These are phyloP conservation scores for Marronus borbonicus DNA, from an alignment of 2,888 invertebrate species.

Conservation along the genomic window DNA sequence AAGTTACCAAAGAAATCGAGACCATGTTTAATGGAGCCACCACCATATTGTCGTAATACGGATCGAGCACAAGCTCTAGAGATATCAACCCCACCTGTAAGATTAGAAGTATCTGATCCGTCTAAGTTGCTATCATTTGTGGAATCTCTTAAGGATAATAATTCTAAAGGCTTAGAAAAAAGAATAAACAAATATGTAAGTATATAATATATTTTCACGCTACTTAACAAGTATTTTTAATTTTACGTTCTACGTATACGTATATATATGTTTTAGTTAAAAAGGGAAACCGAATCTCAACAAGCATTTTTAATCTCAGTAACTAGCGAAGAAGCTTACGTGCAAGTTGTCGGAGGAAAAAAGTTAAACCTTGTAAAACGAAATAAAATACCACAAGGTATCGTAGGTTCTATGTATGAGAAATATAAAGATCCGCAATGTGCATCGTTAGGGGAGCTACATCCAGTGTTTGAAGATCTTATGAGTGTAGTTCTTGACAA, in stretches of 20 bases:
- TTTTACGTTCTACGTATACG: too few relatives aligned
- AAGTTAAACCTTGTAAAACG: slow-evolving; percentile 72
- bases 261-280: too few relatives aligned
- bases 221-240: too few relatives aligned
- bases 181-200: slow-evolving; percentile 77
- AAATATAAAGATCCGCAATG: slow-evolving; percentile 67
- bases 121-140: slow-evolving; percentile 74
- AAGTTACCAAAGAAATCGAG: slow-evolving; percentile 58
- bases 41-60: slow-evolving; percentile 59
- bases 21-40: slow-evolving; percentile 61
- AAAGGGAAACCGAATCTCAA: slow-evolving; percentile 71
- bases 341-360: slow-evolving; percentile 74
- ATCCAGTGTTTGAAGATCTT: slow-evolving; percentile 60
- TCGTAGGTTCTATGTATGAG: slow-evolving; percentile 64
- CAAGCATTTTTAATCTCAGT: slow-evolving; percentile 74
- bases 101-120: slow-evolving; percentile 73
- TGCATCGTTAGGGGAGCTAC: slow-evolving; percentile 55
- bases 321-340: slow-evolving; percentile 74
- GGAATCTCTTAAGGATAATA: slow-evolving; percentile 72
- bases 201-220: slow-evolving; percentile 51
- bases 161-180: slow-evolving; percentile 72
- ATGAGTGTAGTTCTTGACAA: slow-evolving; percentile 59
- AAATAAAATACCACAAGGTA: slow-evolving; percentile 66
- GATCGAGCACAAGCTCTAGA: slow-evolving; percentile 45
- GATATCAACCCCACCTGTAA: slow-evolving; percentile 54